Evolutionary conservation across 2,797 vertebrate species (phyloP), one percentile per base, ranked within the genome.

Genomic region (Acanthurus lineatus): DNA sequence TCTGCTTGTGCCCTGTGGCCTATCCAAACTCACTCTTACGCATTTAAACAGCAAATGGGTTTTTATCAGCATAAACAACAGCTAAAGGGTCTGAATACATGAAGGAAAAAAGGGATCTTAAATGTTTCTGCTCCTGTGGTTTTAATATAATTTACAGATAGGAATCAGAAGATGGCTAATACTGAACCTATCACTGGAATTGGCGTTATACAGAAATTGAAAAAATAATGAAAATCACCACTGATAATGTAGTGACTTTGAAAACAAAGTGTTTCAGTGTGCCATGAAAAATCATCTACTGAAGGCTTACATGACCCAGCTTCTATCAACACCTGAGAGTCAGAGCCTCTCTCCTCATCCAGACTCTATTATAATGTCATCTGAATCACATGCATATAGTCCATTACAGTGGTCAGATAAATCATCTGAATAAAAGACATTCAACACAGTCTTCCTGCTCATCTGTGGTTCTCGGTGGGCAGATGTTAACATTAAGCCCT

Each of bases 401-500:
- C 79, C 76, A 89, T 92, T 91, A 84, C 89, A 78, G 79, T 88
- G 83, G 89, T 86, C 76, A 85, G 88, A 88, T 81, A 85, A 87
- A 89, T 89, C 72, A 84, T 80, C 70, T 84, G 83, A 92, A 92
- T 88, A 83, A 86, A 81, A 80, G 89, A 82, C 86, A 88, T 90
- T 88, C 83, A 90, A 11, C 77, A 73, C 65, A 69, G 80, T 73
- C 77, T 76, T 76, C 42, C 72, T 71, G 73, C 85, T 92, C 88
- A 80, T 88, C 77, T 85, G 69, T 68, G 68, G 78, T 73, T 87
- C 88, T 82, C 8, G 63, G 85, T 86, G 84, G 81, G 81, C 83
- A 88, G 88, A 91, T 93, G 89, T 92, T 90, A 90, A 85, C 87
- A 92, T 86, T 88, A 90, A 92, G 77, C 84, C 85, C 83, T 91